These are phyloP conservation scores for Drosophila athabasca DNA, from an alignment of 1,140 invertebrate species.

Conservation along the genomic window DNA sequence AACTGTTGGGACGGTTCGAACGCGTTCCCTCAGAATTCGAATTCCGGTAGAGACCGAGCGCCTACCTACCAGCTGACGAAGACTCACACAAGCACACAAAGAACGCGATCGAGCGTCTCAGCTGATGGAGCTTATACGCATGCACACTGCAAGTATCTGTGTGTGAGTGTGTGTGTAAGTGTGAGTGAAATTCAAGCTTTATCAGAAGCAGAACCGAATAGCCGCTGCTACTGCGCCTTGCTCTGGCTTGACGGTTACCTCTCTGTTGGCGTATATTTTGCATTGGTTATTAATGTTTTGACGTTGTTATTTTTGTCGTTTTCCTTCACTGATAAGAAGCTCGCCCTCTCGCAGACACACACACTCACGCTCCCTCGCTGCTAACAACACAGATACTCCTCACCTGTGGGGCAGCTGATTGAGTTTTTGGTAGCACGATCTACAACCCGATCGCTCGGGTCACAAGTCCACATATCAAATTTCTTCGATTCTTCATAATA, in stretches of 20 bases:
- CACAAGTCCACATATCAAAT: slow-evolving; percentile 74
- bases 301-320: slow-evolving; percentile 67
- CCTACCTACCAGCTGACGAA: slow-evolving; percentile 27
- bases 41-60: slow-evolving; percentile 38
- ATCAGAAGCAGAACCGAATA: slow-evolving; percentile 29
- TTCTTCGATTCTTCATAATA: slow-evolving; percentile 37
- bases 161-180: slow-evolving; percentile 15
- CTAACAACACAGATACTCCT: slow-evolving; percentile 1
- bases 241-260: slow-evolving; percentile 4
- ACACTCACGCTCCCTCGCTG: background rate
- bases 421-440: slow-evolving; percentile 46
- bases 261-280: slow-evolving; percentile 51
- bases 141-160: background rate
- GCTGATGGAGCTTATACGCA: slow-evolving; percentile 22
- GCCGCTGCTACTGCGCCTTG: slow-evolving; percentile 23
- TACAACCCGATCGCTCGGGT: slow-evolving; percentile 51
- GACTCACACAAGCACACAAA: slow-evolving; percentile 42
- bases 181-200: slow-evolving; percentile 64
- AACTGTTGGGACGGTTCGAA: slow-evolving; percentile 41
- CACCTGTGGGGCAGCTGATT: slow-evolving; percentile 45
- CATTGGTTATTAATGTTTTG: slow-evolving; percentile 71
- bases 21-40: slow-evolving; percentile 57
- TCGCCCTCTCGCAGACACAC: slow-evolving; percentile 4
- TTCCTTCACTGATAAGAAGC: slow-evolving; percentile 71
- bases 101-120: slow-evolving; percentile 68